Conservation (phyloP, 2,888 invertebrate species). For the Oscheius sp. region DNA sequence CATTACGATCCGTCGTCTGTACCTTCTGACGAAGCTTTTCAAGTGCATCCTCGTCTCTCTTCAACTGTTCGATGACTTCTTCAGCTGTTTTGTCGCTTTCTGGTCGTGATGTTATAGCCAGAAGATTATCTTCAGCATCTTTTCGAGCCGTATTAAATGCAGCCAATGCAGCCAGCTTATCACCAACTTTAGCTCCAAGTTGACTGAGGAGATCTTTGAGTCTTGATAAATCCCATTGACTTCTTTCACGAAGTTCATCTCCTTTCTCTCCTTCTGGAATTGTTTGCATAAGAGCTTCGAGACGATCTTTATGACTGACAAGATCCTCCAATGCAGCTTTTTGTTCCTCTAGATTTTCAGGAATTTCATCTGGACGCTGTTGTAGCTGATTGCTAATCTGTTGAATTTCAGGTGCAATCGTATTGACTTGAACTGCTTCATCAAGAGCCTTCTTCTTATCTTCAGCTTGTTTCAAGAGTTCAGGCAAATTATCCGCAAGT, state of each 20-base stretch:
- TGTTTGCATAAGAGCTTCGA: conserved; percentile 42
- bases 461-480: conserved; percentile 18
- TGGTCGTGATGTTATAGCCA: conserved; percentile 36
- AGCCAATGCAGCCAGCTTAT: conserved; percentile 53
- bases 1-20: conserved; percentile 33
- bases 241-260: conserved; percentile 47
- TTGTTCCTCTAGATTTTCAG: conserved; percentile 43
- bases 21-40: conserved; percentile 35
- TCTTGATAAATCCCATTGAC: conserved; percentile 49
- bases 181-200: conserved; percentile 48
- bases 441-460: conserved; percentile 34
- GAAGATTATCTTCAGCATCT: conserved; percentile 46
- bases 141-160: conserved; percentile 51
- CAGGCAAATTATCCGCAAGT: conserved; percentile 28
- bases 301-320: conserved; percentile 40
- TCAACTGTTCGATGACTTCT: conserved; percentile 38
- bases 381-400: conserved; percentile 40
- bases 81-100: conserved; percentile 31
- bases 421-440: conserved; percentile 39
- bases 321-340: conserved; percentile 45
- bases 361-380: conserved; percentile 35
- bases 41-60: conserved; percentile 35
- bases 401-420: conserved; percentile 44
- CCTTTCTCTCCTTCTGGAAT: conserved; percentile 39
- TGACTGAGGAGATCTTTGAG: conserved; percentile 48